Evolutionary conservation across 2,797 vertebrate species (phyloP).

Genomic region (Aplochiton taeniatus): DNA sequence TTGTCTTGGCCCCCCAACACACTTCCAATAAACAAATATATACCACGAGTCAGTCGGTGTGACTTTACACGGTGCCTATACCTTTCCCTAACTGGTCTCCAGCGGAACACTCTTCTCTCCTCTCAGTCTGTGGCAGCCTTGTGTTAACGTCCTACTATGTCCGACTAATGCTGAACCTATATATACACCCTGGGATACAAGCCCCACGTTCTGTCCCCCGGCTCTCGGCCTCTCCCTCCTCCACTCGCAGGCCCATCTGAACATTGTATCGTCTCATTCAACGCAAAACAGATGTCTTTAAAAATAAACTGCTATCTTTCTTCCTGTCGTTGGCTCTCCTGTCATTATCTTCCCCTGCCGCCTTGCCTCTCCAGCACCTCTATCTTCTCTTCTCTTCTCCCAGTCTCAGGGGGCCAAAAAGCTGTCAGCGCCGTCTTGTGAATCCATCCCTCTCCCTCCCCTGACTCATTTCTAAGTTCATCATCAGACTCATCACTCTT

Average conservation of each 20-base stretch:
- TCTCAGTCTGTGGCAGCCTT: neutral
- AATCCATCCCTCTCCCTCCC: constrained; percentile 20
- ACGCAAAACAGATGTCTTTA: constrained; percentile 70
- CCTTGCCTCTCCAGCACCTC: constrained; percentile 10
- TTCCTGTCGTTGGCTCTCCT: constrained; percentile 34
- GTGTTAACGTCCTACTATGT: constrained; percentile 15
- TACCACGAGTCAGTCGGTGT: constrained; percentile 14
- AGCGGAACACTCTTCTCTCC: neutral
- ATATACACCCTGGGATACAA: constrained; percentile 7
- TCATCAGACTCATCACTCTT: no score
- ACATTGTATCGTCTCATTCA: constrained; percentile 61
- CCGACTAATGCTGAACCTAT: constrained; percentile 13
- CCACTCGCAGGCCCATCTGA: constrained; percentile 12
- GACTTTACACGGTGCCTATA: neutral
- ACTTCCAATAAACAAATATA: constrained; percentile 13
- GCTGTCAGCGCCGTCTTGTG: constrained; percentile 43
- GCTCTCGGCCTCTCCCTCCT: neutral
- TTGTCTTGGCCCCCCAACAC: constrained; percentile 6
- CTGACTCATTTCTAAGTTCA: neutral
- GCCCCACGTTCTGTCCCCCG: neutral
- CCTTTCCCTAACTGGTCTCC: neutral
- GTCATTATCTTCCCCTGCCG: constrained; percentile 46
- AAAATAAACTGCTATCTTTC: constrained; percentile 64
- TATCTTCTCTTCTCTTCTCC: constrained; percentile 14
- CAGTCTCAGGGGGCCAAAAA: constrained; percentile 42